These are phyloP conservation scores for Abrostola triplasia DNA, from an alignment of 2,888 invertebrate genomes.

Conservation along the genomic window DNA sequence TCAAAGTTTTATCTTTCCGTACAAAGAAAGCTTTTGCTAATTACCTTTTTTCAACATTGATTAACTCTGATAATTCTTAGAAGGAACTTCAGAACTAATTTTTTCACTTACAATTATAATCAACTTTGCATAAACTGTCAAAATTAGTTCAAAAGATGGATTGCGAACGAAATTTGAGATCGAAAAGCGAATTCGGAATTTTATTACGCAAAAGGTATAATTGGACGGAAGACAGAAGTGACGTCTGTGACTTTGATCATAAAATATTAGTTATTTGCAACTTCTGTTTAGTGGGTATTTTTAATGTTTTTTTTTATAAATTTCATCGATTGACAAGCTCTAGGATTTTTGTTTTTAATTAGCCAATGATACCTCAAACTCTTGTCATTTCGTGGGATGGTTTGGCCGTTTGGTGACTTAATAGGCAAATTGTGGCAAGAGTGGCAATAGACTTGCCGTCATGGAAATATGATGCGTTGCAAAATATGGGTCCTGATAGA, in stretches of 20 bases:
- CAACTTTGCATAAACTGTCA: constrained; percentile 43
- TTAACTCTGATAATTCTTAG: constrained; percentile 23
- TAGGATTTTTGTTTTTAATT: too few species aligned
- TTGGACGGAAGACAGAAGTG: constrained; percentile 25
- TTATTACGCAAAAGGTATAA: constrained; percentile 14
- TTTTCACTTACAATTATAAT: constrained; percentile 41
- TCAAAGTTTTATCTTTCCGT: not conserved
- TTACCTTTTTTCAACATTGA: constrained; percentile 29
- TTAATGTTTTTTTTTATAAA: not conserved
- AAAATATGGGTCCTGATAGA: too few species aligned
- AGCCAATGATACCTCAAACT: too few species aligned
- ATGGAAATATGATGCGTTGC: too few species aligned
- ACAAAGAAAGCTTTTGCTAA: constrained; percentile 4
- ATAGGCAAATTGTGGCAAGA: too few species aligned
- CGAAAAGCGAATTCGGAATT: constrained; percentile 22
- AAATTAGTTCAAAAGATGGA: constrained; percentile 44
- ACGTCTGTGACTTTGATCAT: constrained; percentile 6
- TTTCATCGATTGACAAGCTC: not conserved
- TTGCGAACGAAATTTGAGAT: constrained; percentile 38
- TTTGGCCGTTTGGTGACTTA: too few species aligned
- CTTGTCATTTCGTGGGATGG: too few species aligned
- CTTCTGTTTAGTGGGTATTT: not conserved
- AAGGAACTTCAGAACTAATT: constrained; percentile 17
- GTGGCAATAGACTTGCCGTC: too few species aligned
- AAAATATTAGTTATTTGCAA: constrained; percentile 1